These are phyloP conservation scores for Syngnathus acus DNA, from an alignment of 2,797 vertebrate genomes.

Conservation along the genomic window DNA sequence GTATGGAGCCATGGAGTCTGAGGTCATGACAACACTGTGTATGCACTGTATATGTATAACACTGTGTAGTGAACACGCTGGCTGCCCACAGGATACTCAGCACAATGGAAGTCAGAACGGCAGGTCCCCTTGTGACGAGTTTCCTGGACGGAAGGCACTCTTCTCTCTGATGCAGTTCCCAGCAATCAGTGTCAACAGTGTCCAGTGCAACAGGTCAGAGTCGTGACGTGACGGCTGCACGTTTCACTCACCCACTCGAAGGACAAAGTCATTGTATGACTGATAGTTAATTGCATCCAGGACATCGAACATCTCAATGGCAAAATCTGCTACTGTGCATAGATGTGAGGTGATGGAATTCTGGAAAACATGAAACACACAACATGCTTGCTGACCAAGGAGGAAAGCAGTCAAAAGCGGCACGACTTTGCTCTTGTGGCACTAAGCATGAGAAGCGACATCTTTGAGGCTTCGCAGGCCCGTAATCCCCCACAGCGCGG, in stretches of 20 bases:
- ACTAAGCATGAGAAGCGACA: background rate
- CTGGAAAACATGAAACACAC: constrained; percentile 51
- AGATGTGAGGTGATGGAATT: constrained; percentile 88
- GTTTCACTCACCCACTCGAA: constrained; percentile 85
- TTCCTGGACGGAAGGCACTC: constrained; percentile 44
- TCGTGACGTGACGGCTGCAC: constrained; percentile 13
- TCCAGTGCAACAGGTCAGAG: constrained; percentile 38
- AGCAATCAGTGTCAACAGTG: constrained; percentile 21
- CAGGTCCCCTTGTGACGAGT: constrained; percentile 49
- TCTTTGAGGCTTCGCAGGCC: background rate
- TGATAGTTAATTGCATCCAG: constrained; percentile 99
- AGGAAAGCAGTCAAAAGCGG: too few relatives aligned
- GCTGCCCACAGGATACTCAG: constrained; percentile 63
- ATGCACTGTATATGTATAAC: constrained; percentile 35
- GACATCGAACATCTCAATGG: constrained; percentile 96
- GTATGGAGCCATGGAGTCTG: constrained; percentile 23
- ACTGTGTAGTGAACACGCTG: constrained; percentile 48
- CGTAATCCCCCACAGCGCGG: constrained; percentile 11
- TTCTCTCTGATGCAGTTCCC: constrained; percentile 61
- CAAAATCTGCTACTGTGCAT: constrained; percentile 90
- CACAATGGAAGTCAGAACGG: constrained; percentile 59
- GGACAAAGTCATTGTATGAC: constrained; percentile 97
- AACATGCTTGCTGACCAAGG: background rate
- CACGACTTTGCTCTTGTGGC: background rate
- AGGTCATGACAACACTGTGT: constrained; percentile 64